A percentile compares a stretch with the other conserved stretches of the same genome.
These are phyloP conservation scores for Papilio elwesi DNA, from an alignment of 2,888 invertebrate species.

Conservation along the genomic window DNA sequence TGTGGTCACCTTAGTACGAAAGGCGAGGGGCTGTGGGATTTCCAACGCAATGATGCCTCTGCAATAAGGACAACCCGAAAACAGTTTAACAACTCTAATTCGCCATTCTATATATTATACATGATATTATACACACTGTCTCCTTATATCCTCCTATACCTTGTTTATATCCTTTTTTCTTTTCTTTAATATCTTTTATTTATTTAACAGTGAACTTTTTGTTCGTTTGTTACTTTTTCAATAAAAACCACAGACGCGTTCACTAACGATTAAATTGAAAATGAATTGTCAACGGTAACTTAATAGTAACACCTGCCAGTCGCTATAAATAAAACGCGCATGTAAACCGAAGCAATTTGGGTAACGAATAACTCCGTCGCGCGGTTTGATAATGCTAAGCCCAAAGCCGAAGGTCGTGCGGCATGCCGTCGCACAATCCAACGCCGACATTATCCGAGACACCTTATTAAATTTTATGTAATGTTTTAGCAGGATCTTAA, in stretches of 20 bases:
- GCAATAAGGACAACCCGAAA: too few species aligned
- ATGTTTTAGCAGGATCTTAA: constrained; percentile 37
- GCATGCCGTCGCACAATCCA: constrained; percentile 8
- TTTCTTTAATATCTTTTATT: too few species aligned
- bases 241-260: background rate
- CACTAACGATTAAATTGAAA: constrained; percentile 2
- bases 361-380: constrained; percentile 6
- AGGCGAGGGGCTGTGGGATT: too few species aligned
- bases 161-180: too few species aligned
- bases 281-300: constrained; percentile 8
- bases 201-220: too few species aligned
- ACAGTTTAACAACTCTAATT: too few species aligned
- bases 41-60: too few species aligned
- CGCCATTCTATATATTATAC: too few species aligned
- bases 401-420: constrained; percentile 29
- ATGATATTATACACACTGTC: too few species aligned
- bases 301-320: constrained; percentile 23
- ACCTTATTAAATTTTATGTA: constrained; percentile 36
- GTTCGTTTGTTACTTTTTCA: background rate
- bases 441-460: constrained; percentile 16
- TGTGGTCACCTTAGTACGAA: too few species aligned
- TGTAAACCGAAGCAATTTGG: constrained; percentile 27
- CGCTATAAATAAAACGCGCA: constrained; percentile 23
- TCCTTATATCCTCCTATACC: too few species aligned
- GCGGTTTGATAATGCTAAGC: constrained; percentile 23